Conservation (phyloP, 2,797 vertebrate species). For the Typhlichthys eigenmanni region DNA sequence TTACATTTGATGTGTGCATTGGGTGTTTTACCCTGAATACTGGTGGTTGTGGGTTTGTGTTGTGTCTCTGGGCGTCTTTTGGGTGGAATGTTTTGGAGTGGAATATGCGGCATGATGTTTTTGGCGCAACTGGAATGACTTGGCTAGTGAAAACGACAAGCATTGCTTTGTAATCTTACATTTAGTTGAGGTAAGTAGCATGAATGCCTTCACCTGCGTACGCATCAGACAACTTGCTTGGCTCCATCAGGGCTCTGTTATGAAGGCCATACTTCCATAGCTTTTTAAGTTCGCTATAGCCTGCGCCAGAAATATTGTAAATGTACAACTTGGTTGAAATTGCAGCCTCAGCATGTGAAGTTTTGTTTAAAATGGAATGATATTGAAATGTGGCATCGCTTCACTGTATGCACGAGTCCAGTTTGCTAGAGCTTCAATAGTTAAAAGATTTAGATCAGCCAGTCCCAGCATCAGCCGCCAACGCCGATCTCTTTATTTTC, state of each 20-base stretch:
- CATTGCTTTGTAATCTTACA: conserved; percentile 21
- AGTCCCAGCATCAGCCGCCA: conserved; percentile 28
- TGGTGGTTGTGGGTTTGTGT: conserved; percentile 36
- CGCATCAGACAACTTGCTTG: neutral
- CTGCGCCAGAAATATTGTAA: neutral
- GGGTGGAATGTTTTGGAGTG: conserved; percentile 42
- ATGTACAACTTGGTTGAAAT: no score
- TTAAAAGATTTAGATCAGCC: conserved; percentile 39
- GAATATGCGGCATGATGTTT: conserved; percentile 6
- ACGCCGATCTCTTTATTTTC: conserved; percentile 61
- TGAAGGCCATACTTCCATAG: conserved; percentile 26
- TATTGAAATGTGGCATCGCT: conserved; percentile 5
- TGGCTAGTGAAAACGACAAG: conserved; percentile 1
- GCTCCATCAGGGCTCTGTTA: conserved; percentile 22
- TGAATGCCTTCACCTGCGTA: neutral
- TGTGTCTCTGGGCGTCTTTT: conserved; percentile 45
- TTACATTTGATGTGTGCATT: conserved; percentile 39
- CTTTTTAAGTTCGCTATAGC: conserved; percentile 3
- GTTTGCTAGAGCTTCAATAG: conserved; percentile 13
- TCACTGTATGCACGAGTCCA: conserved; percentile 15
- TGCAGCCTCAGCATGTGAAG: conserved; percentile 4
- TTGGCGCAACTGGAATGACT: neutral
- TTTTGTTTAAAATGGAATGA: conserved; percentile 34
- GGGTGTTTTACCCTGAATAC: conserved; percentile 29
- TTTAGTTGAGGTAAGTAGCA: conserved; percentile 40